Conservation (phyloP, 1,140 invertebrate species). For the Neuroterus valhalla region DNA sequence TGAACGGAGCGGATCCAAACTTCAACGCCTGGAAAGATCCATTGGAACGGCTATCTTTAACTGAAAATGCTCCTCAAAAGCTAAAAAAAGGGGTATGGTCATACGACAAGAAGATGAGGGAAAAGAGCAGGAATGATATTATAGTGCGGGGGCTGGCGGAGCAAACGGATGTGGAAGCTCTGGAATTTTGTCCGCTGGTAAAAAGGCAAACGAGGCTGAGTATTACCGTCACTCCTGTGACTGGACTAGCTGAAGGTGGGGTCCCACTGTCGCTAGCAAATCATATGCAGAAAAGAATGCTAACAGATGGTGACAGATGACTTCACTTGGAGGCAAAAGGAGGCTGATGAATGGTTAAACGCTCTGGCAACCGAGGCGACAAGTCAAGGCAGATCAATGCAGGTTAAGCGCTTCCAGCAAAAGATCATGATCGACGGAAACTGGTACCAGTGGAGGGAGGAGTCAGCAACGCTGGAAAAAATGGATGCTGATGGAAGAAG, state of each 20-base stretch:
- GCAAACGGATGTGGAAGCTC: not conserved
- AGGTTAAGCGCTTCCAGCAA: no score
- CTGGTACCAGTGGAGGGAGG: not conserved
- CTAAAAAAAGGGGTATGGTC: no score
- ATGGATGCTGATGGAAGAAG: not conserved
- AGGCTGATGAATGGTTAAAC: not conserved
- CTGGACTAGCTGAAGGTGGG: not conserved
- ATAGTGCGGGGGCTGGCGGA: no score
- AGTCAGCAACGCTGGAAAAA: not conserved
- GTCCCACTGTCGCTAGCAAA: not conserved
- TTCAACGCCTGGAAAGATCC: no score
- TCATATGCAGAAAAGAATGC: not conserved
- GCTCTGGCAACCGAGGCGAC: not conserved
- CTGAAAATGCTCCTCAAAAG: no score
- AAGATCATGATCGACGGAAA: not conserved
- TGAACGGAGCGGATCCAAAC: no score
- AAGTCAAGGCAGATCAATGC: not conserved
- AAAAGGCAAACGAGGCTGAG: not conserved
- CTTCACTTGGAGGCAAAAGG: not conserved
- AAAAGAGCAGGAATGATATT: no score
- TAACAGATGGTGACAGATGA: not conserved
- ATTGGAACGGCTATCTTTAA: no score
- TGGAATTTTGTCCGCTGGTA: not conserved
- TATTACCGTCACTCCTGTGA: not conserved
- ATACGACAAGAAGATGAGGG: no score